Conservation (phyloP, 2,888 invertebrate genomes). For the Linyphia triangularis region DNA sequence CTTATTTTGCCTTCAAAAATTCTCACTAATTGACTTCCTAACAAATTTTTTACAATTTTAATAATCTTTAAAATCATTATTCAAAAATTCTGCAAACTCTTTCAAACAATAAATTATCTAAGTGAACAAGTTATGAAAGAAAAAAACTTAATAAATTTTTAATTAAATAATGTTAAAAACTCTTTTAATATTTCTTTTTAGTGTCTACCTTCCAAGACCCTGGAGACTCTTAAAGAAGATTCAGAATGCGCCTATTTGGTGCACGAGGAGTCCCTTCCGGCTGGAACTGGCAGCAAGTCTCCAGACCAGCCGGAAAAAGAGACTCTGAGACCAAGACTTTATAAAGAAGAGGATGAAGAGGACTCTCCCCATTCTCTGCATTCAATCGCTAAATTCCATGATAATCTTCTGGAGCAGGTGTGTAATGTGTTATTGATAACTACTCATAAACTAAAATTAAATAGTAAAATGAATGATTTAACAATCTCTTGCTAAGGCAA, state of each 20-base stretch:
- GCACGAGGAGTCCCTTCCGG: slow-evolving; percentile 64
- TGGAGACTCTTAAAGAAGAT: slow-evolving; percentile 61
- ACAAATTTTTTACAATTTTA: no score
- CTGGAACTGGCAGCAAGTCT: slow-evolving; percentile 49
- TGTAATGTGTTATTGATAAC: no score
- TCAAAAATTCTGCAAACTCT: no score
- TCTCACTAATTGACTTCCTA: no score
- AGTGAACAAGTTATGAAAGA: no score
- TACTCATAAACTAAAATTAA: no score
- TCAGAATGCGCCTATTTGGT: slow-evolving; percentile 65
- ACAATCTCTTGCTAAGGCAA: no score
- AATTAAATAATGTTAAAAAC: not conserved
- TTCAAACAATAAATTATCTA: no score
- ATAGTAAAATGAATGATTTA: no score
- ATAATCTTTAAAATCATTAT: no score
- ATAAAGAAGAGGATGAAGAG: slow-evolving; percentile 45
- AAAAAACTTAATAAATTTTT: no score
- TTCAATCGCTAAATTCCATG: slow-evolving; percentile 61
- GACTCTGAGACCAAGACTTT: not conserved
- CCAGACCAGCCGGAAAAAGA: slow-evolving; percentile 28
- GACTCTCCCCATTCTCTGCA: slow-evolving; percentile 21
- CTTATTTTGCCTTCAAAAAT: no score
- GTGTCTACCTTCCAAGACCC: slow-evolving; percentile 37
- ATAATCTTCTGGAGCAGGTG: slow-evolving; percentile 62
- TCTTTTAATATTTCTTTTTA: not conserved